phyloP scores from a whole-genome alignment of 1,140 invertebrate genomes.

The Hyles euphorbiae region DNA sequence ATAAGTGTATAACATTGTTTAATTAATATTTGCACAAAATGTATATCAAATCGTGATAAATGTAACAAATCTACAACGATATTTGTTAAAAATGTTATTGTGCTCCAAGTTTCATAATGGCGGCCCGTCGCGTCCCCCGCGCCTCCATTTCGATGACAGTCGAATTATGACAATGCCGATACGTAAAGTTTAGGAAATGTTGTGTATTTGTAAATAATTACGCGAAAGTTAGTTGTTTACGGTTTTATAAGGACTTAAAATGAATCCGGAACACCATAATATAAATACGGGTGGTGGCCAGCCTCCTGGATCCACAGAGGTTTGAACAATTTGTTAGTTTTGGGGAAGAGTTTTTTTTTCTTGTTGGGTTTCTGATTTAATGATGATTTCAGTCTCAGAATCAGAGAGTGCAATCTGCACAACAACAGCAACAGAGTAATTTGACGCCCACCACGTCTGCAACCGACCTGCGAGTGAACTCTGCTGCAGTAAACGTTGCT shows the following conservation, averaged over 20 bases:
- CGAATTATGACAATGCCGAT: constrained; percentile 76
- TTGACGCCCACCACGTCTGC: constrained; percentile 73
- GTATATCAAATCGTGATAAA: background rate
- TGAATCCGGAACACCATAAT: constrained; percentile 76
- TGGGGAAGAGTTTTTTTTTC: constrained; percentile 33
- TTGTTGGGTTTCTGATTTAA: constrained; percentile 25
- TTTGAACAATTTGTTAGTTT: constrained; percentile 53
- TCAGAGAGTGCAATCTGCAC: constrained; percentile 50
- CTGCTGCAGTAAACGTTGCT: constrained; percentile 77
- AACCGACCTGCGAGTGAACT: constrained; percentile 77
- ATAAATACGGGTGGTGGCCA: constrained; percentile 75
- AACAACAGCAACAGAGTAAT: constrained; percentile 51
- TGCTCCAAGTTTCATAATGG: constrained; percentile 78
- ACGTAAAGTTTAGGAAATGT: constrained; percentile 68
- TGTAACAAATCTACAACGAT: constrained; percentile 1
- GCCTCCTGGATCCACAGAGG: constrained; percentile 73
- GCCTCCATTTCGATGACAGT: constrained; percentile 77
- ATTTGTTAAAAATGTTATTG: constrained; percentile 67
- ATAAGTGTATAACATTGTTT: background rate
- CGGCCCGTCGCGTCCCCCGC: constrained; percentile 80
- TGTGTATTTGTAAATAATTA: constrained; percentile 63
- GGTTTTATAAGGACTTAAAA: constrained; percentile 49
- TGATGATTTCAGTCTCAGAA: constrained; percentile 51
- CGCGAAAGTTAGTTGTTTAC: constrained; percentile 32
- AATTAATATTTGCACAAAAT: background rate